phyloP scores from a whole-genome alignment of 1,140 invertebrate species.

The Diorhabda carinulata region DNA sequence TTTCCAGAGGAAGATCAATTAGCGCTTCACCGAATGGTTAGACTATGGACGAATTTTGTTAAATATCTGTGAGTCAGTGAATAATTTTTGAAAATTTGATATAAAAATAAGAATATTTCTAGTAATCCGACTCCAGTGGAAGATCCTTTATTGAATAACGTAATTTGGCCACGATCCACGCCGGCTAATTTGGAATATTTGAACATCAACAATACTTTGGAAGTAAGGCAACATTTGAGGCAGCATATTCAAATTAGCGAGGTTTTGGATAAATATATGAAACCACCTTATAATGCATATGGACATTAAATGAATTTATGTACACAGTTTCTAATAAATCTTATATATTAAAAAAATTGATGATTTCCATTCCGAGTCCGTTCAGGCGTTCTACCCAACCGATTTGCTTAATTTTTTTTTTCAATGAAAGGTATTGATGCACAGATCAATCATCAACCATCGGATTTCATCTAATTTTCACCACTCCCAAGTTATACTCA shows the following conservation, averaged over 20 bases:
- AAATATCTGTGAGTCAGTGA: neutral
- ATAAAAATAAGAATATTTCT: neutral
- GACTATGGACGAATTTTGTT: neutral
- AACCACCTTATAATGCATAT: constrained; percentile 6
- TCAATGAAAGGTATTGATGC: too few relatives aligned
- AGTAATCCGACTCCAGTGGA: constrained; percentile 14
- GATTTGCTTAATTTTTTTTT: too few relatives aligned
- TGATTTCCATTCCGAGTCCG: too few relatives aligned
- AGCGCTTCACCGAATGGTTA: neutral
- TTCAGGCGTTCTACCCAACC: too few relatives aligned
- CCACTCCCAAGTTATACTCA: too few relatives aligned
- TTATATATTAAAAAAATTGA: too few relatives aligned
- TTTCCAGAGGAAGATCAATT: neutral
- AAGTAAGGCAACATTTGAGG: neutral
- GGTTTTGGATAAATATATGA: constrained; percentile 11
- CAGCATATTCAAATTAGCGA: neutral
- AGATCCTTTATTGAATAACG: constrained; percentile 7
- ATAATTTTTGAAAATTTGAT: neutral
- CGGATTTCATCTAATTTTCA: too few relatives aligned
- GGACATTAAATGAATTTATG: neutral
- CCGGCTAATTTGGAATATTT: neutral
- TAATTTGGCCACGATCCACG: neutral
- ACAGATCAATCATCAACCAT: too few relatives aligned
- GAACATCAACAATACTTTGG: constrained; percentile 13
- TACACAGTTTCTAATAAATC: too few relatives aligned